These are phyloP conservation scores for Eubasilissa regina DNA, from an alignment of 1,140 invertebrate species.

Conservation along the genomic window DNA sequence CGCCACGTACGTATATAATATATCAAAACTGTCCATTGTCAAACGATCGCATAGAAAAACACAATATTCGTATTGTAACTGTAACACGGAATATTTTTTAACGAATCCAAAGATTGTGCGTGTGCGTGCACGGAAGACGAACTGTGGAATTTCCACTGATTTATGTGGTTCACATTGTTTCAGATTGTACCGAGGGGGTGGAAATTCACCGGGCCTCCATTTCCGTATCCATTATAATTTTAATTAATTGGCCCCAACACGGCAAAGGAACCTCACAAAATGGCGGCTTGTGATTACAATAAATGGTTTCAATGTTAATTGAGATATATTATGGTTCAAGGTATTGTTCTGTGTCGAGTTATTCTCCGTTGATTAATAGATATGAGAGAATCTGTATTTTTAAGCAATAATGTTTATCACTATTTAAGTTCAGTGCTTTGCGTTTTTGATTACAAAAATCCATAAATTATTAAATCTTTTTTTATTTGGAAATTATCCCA, in stretches of 20 bases:
- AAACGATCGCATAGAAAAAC: no score
- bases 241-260: conserved; percentile 29
- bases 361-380: conserved; percentile 19
- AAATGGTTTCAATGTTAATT: conserved; percentile 34
- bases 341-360: conserved; percentile 12
- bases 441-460: background rate
- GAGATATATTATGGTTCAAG: conserved; percentile 30
- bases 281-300: conserved; percentile 32
- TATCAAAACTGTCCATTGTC: no score
- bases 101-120: background rate
- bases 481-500: no score
- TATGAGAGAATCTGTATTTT: background rate
- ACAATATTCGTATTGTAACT: no score
- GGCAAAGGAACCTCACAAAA: conserved; percentile 28
- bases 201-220: background rate
- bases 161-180: background rate
- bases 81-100: no score
- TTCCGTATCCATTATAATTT: conserved; percentile 37
- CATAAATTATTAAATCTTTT: no score
- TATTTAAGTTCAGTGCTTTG: background rate
- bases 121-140: background rate
- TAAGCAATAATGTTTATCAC: background rate
- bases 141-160: conserved; percentile 12
- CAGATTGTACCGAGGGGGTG: background rate
- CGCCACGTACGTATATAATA: no score